Base-by-base conservation (phyloP, 2,113 vertebrate genomes). In the mouse (Mus musculus) region DNA sequence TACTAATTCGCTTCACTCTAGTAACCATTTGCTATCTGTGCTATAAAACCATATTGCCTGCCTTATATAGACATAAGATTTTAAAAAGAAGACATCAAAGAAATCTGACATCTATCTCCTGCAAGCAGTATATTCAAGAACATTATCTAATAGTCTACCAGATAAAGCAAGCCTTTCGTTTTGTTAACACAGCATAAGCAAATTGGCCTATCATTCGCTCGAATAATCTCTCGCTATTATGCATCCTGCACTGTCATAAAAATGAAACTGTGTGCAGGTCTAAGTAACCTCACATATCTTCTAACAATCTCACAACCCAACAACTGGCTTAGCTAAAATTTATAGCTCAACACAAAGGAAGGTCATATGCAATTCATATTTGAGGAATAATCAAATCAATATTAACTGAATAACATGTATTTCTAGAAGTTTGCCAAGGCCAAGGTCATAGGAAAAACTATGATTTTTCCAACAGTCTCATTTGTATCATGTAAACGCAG, bases 301-400 rank as follows among this genome's bases (percentile, higher is more conserved):
- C 30, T 12, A 89, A 61, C 39, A 81, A 73, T 90, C 39, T 59
- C 54, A 89, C 82, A 54, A 1, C 16, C 19, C 61, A 71, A 93
- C n/a, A 94, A 89, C 72, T 82, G n/a, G 16, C 14, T 42, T 82
- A 65, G 54, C 20, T 17, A 59, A 54, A 78, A 92, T 90, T 90
- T 12, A 86, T 69, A 77, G 2, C 9, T 96, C 16, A 72, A 12
- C 56, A 76, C 5, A 86, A 49, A 89, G 33, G 82, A 91, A 95
- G 42, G 4, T 88, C 2, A 28, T 26, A 65, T 90, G 28, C 36
- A 95, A 95, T 78, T 0, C 1, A 71, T 93, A 56, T 77, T 96
- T 93, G 91, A 82, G 88, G 82, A 36, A 61, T 63, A 97, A 95
- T 11, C 87, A 97, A 97, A 30, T 26, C 78, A 2, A 97, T 89